phyloP scores from a whole-genome alignment of 2,888 invertebrate species.

The Drosophila suboccidentalis region DNA sequence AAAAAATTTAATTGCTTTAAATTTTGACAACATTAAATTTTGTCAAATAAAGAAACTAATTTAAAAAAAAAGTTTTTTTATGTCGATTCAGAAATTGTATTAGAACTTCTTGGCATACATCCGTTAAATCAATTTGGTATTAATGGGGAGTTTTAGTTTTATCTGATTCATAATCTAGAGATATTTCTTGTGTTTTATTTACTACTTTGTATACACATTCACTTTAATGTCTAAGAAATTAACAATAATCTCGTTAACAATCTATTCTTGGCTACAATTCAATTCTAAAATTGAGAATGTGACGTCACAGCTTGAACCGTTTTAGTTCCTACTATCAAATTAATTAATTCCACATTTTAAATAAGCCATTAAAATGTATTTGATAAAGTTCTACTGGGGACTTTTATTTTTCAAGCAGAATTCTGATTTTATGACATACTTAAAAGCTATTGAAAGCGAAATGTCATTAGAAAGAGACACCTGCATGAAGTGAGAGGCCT shows the following conservation, averaged over 20 bases:
- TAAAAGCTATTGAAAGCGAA: not conserved
- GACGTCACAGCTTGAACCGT: not conserved
- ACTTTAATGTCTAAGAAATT: slow-evolving; percentile 4
- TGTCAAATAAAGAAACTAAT: no score
- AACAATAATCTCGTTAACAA: not conserved
- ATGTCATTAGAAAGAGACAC: not conserved
- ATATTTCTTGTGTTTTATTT: not conserved
- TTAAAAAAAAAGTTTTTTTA: no score
- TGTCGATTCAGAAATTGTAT: no score
- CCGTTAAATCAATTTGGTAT: no score
- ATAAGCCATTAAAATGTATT: not conserved
- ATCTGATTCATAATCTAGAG: no score
- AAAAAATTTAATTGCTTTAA: no score
- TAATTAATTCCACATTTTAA: not conserved
- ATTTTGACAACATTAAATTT: no score
- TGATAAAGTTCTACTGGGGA: not conserved
- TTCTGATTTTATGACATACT: not conserved
- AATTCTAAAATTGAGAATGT: not conserved
- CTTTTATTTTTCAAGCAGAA: not conserved
- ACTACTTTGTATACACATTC: slow-evolving; percentile 1
- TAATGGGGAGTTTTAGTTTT: no score
- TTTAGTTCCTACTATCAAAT: slow-evolving; percentile 20
- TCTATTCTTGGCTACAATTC: slow-evolving; percentile 1
- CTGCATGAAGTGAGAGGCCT: not conserved
- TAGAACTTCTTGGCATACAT: no score